Evolutionary conservation across 2,888 invertebrate species (phyloP).

Genomic region (Geophilus truncorum): DNA sequence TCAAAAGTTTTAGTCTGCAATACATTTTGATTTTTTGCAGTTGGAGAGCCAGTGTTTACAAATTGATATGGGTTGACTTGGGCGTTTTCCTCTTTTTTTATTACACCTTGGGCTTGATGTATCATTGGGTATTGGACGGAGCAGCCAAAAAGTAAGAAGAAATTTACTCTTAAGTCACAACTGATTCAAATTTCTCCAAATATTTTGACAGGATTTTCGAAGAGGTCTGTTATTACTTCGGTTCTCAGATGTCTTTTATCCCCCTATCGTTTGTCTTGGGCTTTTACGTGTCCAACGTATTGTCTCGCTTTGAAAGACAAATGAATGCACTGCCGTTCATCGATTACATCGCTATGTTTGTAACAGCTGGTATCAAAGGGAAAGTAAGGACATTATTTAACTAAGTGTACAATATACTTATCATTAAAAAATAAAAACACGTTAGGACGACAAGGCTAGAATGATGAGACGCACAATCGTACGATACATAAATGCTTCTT

Average conservation of each 20-base stretch:
- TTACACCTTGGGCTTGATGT: slow-evolving; percentile 70
- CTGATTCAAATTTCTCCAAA: slow-evolving; percentile 38
- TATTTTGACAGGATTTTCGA: slow-evolving; percentile 63
- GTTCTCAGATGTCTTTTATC: slow-evolving; percentile 77
- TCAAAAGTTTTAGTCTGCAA: not conserved
- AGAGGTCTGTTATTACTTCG: slow-evolving; percentile 75
- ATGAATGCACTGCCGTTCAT: slow-evolving; percentile 83
- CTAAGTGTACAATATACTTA: not conserved
- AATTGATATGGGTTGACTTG: slow-evolving; percentile 85
- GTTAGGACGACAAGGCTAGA: slow-evolving; percentile 71
- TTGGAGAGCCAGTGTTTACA: slow-evolving; percentile 94
- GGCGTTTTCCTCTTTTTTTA: slow-evolving; percentile 71
- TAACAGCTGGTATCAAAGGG: slow-evolving; percentile 75
- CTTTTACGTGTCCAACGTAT: slow-evolving; percentile 88
- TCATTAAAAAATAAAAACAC: no score
- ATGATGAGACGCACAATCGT: slow-evolving; percentile 76
- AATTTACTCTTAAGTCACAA: no score
- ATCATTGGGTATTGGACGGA: slow-evolving; percentile 64
- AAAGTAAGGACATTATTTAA: slow-evolving; percentile 59
- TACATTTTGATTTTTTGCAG: slow-evolving; percentile 51
- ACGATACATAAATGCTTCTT: slow-evolving; percentile 76
- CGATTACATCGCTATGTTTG: slow-evolving; percentile 78
- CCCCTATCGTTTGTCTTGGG: slow-evolving; percentile 90
- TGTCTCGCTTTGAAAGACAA: slow-evolving; percentile 89
- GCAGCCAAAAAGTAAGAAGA: slow-evolving; percentile 62